Conservation (phyloP, 1,140 invertebrate genomes). For the Calosoma granatense region DNA sequence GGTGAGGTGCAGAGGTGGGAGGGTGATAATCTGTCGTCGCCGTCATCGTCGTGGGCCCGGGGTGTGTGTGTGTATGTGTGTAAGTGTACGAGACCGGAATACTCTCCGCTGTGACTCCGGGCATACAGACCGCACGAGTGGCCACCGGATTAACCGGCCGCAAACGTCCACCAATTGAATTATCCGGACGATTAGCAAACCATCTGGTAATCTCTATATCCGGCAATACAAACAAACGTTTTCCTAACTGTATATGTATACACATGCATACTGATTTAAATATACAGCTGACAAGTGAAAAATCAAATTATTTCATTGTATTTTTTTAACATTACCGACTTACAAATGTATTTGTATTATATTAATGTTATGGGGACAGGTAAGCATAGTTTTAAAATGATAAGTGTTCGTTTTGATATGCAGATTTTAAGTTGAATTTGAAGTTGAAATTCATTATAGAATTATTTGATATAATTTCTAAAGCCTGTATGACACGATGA, state of each 20-base stretch:
- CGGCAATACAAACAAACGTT: not conserved
- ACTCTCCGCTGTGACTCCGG: not conserved
- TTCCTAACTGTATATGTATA: not conserved
- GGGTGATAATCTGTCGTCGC: not conserved
- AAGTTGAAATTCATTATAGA: too few relatives aligned
- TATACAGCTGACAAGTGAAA: not conserved
- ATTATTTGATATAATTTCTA: too few relatives aligned
- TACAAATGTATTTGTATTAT: too few relatives aligned
- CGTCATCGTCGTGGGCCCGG: too few relatives aligned
- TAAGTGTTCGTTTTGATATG: too few relatives aligned
- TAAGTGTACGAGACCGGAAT: not conserved
- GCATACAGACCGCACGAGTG: not conserved
- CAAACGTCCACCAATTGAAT: conserved; percentile 2
- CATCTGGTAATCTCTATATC: not conserved
- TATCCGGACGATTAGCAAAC: not conserved
- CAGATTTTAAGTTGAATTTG: too few relatives aligned
- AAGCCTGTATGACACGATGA: too few relatives aligned
- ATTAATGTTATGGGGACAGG: too few relatives aligned
- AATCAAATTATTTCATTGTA: not conserved
- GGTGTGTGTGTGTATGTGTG: not conserved
- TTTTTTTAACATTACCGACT: too few relatives aligned
- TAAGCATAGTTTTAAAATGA: too few relatives aligned
- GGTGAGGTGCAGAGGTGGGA: too few relatives aligned
- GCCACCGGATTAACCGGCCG: not conserved
- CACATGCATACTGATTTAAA: not conserved